phyloP scores from a whole-genome alignment of 2,797 vertebrate species.

The Cryptoprocta ferox region DNA sequence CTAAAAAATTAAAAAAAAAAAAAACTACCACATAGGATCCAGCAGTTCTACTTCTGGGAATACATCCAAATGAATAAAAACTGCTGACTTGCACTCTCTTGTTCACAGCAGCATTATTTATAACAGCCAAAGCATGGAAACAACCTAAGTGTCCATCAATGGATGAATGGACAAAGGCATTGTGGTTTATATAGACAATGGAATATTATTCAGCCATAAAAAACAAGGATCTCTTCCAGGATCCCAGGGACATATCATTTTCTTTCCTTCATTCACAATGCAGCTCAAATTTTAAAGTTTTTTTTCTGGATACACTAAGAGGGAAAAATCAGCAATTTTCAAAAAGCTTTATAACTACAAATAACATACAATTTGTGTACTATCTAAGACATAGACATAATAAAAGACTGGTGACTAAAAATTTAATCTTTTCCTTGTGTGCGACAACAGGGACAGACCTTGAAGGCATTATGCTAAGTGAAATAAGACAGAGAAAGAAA shows the following conservation, averaged over 20 bases:
- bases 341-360: not conserved
- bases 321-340: conserved; percentile 41
- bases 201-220: not conserved
- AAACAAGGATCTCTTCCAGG: conserved; percentile 77
- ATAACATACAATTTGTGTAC: not conserved
- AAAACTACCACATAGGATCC: not conserved
- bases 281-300: conserved; percentile 92
- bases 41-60: not conserved
- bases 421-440: not conserved
- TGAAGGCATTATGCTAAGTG: not conserved
- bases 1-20: not conserved
- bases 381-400: not conserved
- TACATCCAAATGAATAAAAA: not conserved
- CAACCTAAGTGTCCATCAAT: not conserved
- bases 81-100: not conserved
- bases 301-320: conserved; percentile 89
- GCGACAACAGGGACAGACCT: not conserved
- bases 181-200: not conserved
- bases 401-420: not conserved
- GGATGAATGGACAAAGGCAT: not conserved
- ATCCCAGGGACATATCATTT: conserved; percentile 90
- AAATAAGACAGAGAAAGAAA: not conserved
- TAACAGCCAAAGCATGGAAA: not conserved
- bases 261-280: conserved; percentile 83
- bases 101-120: not conserved